Conservation (phyloP, 2,888 invertebrate genomes). For the Psylliodes chrysocephalus region DNA sequence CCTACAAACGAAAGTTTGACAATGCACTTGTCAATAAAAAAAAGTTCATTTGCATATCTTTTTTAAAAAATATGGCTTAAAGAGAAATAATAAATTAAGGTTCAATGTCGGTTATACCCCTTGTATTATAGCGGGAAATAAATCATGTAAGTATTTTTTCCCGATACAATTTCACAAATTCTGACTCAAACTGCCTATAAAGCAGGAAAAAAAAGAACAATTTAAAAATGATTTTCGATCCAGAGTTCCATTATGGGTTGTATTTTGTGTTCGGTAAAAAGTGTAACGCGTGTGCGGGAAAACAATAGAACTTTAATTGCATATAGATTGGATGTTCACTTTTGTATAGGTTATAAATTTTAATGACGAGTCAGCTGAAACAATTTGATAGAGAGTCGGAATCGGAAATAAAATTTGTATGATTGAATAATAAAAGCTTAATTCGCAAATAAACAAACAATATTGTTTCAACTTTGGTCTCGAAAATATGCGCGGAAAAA, state of each 20-base stretch:
- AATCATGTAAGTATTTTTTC: no score
- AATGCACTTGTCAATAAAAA: no score
- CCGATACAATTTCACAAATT: neutral
- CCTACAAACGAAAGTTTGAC: no score
- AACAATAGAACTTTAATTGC: neutral
- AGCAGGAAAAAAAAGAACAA: neutral
- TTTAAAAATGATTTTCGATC: neutral
- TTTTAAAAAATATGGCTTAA: no score
- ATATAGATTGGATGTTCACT: slow-evolving; percentile 1
- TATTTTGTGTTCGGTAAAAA: neutral
- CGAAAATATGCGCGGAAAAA: no score
- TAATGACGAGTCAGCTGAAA: neutral
- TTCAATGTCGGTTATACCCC: no score
- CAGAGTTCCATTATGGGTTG: neutral
- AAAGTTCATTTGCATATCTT: no score
- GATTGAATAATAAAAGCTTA: neutral
- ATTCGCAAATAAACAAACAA: neutral
- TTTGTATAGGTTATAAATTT: neutral
- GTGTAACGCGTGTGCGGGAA: neutral
- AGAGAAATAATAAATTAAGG: no score
- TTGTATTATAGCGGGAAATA: no score
- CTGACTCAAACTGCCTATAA: neutral
- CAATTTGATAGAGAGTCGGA: neutral
- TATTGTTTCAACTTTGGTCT: neutral
- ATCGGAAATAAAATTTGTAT: neutral